These are phyloP conservation scores for Paedocypris sp. DNA, from an alignment of 2,113 vertebrate species.

Conservation along the genomic window DNA sequence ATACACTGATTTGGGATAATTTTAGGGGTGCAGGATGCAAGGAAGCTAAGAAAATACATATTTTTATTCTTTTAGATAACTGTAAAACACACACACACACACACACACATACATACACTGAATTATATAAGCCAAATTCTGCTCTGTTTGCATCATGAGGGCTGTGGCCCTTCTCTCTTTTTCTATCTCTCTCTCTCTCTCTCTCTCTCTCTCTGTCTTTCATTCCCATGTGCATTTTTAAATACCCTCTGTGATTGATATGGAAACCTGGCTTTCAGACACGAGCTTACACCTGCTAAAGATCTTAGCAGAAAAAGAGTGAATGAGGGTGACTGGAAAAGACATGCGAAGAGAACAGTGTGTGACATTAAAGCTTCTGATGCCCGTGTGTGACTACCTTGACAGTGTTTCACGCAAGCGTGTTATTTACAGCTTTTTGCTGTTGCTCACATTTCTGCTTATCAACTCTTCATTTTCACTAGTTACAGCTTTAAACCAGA, in stretches of 20 bases:
- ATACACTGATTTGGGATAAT: too few species aligned
- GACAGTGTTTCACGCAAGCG: slow-evolving; percentile 35
- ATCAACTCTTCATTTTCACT: background rate
- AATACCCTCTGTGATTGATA: slow-evolving; percentile 60
- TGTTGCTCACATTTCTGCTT: background rate
- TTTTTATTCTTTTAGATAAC: slow-evolving; percentile 53
- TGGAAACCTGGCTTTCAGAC: slow-evolving; percentile 36
- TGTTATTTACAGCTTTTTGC: slow-evolving; percentile 28
- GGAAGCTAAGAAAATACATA: slow-evolving; percentile 54
- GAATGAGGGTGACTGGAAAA: slow-evolving; percentile 10
- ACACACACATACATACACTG: slow-evolving; percentile 58
- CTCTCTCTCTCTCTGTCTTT: too few species aligned
- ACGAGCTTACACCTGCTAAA: slow-evolving; percentile 26
- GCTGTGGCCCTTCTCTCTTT: slow-evolving; percentile 28
- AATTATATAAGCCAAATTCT: slow-evolving; percentile 39
- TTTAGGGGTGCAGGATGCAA: too few species aligned
- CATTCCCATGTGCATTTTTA: slow-evolving; percentile 53
- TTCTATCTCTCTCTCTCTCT: too few species aligned
- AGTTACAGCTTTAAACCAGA: too few species aligned
- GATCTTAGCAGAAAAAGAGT: background rate
- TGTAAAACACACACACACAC: slow-evolving; percentile 63
- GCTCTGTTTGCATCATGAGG: slow-evolving; percentile 48
- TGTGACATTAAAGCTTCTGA: slow-evolving; percentile 26
- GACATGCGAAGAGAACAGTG: slow-evolving; percentile 19
- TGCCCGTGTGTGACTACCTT: slow-evolving; percentile 19